These are phyloP conservation scores for Chaetodon trifasciatus DNA, from an alignment of 2,797 vertebrate genomes.

Conservation along the genomic window DNA sequence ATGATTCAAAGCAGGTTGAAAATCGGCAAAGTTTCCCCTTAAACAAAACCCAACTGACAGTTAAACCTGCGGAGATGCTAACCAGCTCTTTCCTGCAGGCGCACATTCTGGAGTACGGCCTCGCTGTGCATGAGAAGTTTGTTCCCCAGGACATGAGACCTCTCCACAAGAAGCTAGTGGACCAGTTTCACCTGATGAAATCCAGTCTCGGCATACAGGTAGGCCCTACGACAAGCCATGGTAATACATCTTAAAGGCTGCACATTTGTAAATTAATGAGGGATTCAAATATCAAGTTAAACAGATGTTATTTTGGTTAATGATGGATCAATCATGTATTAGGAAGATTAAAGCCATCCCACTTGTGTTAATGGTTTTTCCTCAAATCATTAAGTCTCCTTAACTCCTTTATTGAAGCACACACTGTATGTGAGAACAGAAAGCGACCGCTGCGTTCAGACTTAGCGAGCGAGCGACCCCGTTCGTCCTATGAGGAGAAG, in stretches of 20 bases:
- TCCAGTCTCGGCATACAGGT: conserved; percentile 99
- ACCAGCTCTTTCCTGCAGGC: conserved; percentile 83
- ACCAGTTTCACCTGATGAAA: conserved; percentile 99
- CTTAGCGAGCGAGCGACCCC: conserved; percentile 48
- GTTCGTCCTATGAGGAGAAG: conserved; percentile 13
- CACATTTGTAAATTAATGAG: background rate
- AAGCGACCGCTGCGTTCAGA: conserved; percentile 36
- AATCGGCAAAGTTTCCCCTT: too few relatives aligned
- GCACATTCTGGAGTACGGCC: conserved; percentile 96
- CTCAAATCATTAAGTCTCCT: conserved; percentile 37
- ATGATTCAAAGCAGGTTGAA: too few relatives aligned
- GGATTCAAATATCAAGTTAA: conserved; percentile 22
- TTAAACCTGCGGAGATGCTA: background rate
- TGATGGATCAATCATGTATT: background rate
- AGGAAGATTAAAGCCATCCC: conserved; percentile 17
- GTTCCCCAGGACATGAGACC: conserved; percentile 99
- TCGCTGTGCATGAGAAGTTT: conserved; percentile 96
- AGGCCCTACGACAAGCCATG: background rate
- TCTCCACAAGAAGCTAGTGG: conserved; percentile 97
- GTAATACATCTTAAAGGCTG: background rate
- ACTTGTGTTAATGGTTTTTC: conserved; percentile 39
- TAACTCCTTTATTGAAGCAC: conserved; percentile 9
- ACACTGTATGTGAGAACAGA: conserved; percentile 22
- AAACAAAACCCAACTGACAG: background rate
- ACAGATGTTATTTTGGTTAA: conserved; percentile 20